A percentile compares a stretch with the other conserved stretches of the same genome.
Conservation (phyloP, 2,113 vertebrate species). For the Barnardius zonarius region DNA sequence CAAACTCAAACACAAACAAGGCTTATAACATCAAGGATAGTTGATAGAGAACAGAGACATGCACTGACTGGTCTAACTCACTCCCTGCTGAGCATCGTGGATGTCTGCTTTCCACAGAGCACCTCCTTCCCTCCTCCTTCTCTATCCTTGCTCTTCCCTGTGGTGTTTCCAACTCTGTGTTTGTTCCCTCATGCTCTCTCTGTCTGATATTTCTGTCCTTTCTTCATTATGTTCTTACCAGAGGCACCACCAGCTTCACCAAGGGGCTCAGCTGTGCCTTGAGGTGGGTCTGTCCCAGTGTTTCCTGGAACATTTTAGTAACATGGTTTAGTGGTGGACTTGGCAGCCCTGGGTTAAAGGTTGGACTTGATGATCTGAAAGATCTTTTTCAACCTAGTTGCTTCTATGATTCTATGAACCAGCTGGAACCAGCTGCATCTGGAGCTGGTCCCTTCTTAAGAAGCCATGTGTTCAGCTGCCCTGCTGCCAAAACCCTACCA, state of each 20-base stretch:
- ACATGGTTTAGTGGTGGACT: neutral
- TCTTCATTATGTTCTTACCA: neutral
- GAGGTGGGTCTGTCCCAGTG: rapidly evolving
- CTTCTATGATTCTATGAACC: neutral
- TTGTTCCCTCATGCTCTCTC: neutral
- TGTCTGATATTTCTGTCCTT: neutral
- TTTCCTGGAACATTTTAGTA: neutral
- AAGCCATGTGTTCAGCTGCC: neutral
- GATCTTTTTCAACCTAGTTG: no score
- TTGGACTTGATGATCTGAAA: neutral
- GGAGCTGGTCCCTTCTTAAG: neutral
- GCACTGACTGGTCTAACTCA: neutral
- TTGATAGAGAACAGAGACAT: neutral
- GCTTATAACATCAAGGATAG: neutral
- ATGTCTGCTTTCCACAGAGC: neutral
- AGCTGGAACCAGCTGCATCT: neutral
- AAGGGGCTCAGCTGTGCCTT: neutral
- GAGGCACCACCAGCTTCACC: neutral
- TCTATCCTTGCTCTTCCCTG: neutral
- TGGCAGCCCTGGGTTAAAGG: neutral
- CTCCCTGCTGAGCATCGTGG: neutral
- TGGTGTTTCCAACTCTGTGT: neutral
- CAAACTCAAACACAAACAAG: neutral
- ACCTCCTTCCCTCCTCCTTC: neutral
- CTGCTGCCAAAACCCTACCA: neutral